Percentiles rank a stretch among this genome's conserved stretches.
These are phyloP conservation scores for Thelaira solivaga DNA, from an alignment of 2,888 invertebrate species.

Conservation along the genomic window DNA sequence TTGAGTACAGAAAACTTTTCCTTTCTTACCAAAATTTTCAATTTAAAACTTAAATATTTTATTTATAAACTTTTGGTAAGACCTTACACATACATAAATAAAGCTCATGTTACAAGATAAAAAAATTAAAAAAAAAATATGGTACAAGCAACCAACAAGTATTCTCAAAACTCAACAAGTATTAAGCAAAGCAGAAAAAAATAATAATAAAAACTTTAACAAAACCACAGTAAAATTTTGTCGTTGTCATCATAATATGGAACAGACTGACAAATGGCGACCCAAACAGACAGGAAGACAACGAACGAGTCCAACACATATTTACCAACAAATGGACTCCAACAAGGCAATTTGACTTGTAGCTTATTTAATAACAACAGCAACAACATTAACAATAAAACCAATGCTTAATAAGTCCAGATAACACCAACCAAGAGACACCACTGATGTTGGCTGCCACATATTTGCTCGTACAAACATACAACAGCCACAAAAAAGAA, in stretches of 20 bases:
- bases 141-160: too few species aligned
- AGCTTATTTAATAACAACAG: constrained; percentile 65
- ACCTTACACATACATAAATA: too few species aligned
- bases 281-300: constrained; percentile 15
- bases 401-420: constrained; percentile 69
- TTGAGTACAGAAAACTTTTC: too few species aligned
- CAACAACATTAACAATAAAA: constrained; percentile 66
- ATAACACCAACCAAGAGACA: constrained; percentile 51
- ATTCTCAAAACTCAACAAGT: too few species aligned
- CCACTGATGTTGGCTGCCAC: constrained; percentile 33
- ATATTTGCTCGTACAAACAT: not conserved
- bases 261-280: constrained; percentile 9
- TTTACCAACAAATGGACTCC: constrained; percentile 52
- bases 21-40: too few species aligned
- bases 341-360: constrained; percentile 59
- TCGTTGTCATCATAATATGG: constrained; percentile 25
- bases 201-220: not conserved
- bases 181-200: too few species aligned
- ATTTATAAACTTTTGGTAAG: too few species aligned
- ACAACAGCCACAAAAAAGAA: not conserved
- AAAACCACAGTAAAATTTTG: constrained; percentile 28
- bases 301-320: constrained; percentile 27
- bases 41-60: too few species aligned
- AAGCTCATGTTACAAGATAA: too few species aligned
- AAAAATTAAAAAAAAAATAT: too few species aligned